Base-by-base conservation (phyloP, 2,888 invertebrate species). In the Nezara viridula region DNA sequence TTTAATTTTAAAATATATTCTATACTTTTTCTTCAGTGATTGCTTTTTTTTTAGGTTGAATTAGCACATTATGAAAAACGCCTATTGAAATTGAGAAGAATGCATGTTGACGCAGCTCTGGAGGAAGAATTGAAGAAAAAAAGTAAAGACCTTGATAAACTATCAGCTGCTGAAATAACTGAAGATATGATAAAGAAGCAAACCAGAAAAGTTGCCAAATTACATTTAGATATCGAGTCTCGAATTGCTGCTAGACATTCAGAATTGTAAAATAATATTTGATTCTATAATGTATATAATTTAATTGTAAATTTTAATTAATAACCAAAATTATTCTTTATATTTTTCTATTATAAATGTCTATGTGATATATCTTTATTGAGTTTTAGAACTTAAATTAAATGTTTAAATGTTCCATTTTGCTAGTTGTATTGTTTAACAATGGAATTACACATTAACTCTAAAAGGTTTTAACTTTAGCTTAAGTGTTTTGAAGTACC, bases 21-120 rank as follows among this genome's bases (percentile, higher is more conserved):
- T 73, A 37, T 2, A 21, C 7, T n/a, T 73, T 73, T 88, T 21
- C 24, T n/a, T 77, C 49, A 37, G 24, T 32, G 10, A 47, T 81
- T 86, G 7, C 50, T 89, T n/a, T 52, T 12, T 55, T 92, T 93
- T 24, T 92, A 96, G 96, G 95, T 96, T 90, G 98, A 98, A 92
- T 93, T 98, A 91, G 94, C 95, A 90, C 97, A 98, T 93, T 98
- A 98, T 93, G 98, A 98, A 93, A 96, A 96, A 86, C 94, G 98
- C 19, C 93, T 98, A 77, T 93, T 96, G 49, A 98, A 98, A 92
- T 93, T 98, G 88, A 95, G 97, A 52, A 96, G 96, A 92, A 93
- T 98, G 91, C 96, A 97, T 93, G 96, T 96, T 0, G 97, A 98
- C 92, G 96, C 96, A 92, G 96, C 96, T 90, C 93, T 96, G 92